Conservation (phyloP, 1,140 invertebrate genomes). For the Coptotermes formosanus region DNA sequence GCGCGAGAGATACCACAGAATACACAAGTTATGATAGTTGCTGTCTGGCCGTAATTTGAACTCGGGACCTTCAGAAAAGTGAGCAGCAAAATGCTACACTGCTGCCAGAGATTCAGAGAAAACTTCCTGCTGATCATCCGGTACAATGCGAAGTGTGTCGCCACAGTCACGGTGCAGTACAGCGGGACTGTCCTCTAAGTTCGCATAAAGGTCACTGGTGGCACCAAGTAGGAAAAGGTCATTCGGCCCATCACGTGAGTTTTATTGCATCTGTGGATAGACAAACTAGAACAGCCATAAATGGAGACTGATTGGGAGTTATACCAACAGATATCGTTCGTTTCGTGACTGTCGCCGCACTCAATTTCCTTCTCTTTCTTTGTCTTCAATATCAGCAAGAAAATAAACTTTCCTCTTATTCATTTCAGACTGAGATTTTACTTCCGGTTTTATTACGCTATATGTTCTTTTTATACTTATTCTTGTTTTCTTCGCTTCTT, state of each 20-base stretch:
- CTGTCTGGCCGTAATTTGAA: too few relatives aligned
- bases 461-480: neutral
- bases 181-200: neutral
- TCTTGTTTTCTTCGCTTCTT: neutral
- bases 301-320: neutral
- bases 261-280: neutral
- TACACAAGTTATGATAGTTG: too few relatives aligned
- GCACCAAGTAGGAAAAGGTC: slow-evolving; percentile 17
- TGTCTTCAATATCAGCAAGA: neutral
- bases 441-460: neutral
- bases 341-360: slow-evolving; percentile 16
- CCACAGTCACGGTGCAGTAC: neutral
- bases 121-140: neutral
- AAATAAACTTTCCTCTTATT: neutral
- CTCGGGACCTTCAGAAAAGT: too few relatives aligned
- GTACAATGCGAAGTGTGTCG: neutral
- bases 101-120: too few relatives aligned
- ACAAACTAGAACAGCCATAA: neutral
- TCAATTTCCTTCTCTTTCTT: neutral
- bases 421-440: neutral
- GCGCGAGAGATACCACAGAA: too few relatives aligned
- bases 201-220: slow-evolving; percentile 4
- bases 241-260: neutral
- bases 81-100: too few relatives aligned
- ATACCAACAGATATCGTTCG: slow-evolving; percentile 8